phyloP scores from a whole-genome alignment of 2,888 invertebrate genomes.

The Micoletzkya japonica region DNA sequence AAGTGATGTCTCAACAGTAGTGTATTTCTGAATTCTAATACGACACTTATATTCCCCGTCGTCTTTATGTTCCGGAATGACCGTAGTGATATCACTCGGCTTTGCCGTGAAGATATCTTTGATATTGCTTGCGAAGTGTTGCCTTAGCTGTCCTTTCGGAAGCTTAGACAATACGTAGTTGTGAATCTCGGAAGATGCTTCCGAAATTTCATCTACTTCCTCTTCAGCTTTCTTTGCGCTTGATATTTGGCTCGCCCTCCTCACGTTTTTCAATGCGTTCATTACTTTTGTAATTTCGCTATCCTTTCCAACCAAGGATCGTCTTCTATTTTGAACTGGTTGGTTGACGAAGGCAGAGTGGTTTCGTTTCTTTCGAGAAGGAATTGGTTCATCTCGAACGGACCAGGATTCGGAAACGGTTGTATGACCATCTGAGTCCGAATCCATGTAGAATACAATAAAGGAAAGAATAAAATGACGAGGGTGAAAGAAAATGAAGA shows the following conservation, averaged over 20 bases:
- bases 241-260: background rate
- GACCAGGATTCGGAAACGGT: slow-evolving; percentile 10
- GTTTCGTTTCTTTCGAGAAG: background rate
- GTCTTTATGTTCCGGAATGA: background rate
- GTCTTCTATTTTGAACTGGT: no score
- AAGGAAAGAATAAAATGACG: no score
- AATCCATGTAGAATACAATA: no score
- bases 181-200: slow-evolving; percentile 46
- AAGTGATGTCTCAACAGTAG: no score
- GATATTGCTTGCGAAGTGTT: slow-evolving; percentile 46
- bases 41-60: slow-evolving; percentile 8
- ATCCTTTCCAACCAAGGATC: no score
- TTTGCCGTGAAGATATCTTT: slow-evolving; percentile 4
- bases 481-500: no score
- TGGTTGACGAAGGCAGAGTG: background rate
- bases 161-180: slow-evolving; percentile 53
- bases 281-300: background rate
- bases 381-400: background rate
- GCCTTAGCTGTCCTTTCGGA: slow-evolving; percentile 54
- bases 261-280: background rate
- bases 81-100: background rate
- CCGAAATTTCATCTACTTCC: slow-evolving; percentile 9
- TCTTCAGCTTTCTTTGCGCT: background rate
- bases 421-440: slow-evolving; percentile 12
- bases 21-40: slow-evolving; percentile 4